These are phyloP conservation scores for Gadus macrocephalus DNA, from an alignment of 2,113 vertebrate species.

Conservation along the genomic window DNA sequence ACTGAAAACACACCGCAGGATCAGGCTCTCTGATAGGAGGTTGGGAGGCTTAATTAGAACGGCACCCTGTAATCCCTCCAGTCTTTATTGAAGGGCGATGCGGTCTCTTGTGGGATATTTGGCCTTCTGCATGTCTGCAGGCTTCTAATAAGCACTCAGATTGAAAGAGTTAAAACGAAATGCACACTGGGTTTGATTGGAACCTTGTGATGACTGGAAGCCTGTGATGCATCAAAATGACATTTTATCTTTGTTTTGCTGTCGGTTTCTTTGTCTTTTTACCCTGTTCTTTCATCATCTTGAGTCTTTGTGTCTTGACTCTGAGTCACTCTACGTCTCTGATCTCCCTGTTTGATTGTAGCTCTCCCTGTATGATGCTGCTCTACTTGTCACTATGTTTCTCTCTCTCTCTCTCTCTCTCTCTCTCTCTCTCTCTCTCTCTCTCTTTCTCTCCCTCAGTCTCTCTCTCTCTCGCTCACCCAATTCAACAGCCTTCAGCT, in stretches of 20 bases:
- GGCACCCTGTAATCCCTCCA: slow-evolving; percentile 39
- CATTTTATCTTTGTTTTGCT: too few species aligned
- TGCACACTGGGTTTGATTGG: slow-evolving; percentile 5
- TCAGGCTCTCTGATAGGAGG: slow-evolving; percentile 14
- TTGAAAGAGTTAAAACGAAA: slow-evolving; percentile 16
- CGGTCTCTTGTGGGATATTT: slow-evolving; percentile 34
- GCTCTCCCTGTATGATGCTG: too few species aligned
- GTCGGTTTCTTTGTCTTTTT: too few species aligned
- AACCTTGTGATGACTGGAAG: background rate
- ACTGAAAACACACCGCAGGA: slow-evolving; percentile 45
- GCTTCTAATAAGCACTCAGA: slow-evolving; percentile 31
- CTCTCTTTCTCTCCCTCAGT: background rate
- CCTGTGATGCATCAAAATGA: background rate
- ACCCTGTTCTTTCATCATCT: too few species aligned
- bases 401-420: background rate
- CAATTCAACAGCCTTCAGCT: background rate
- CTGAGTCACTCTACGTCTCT: too few species aligned
- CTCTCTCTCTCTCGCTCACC: background rate
- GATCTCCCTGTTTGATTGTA: too few species aligned
- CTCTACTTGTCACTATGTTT: too few species aligned
- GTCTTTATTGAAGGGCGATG: slow-evolving; percentile 38
- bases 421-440: background rate
- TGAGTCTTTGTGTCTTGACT: too few species aligned
- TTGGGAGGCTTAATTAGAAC: slow-evolving; percentile 36
- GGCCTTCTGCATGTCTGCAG: slow-evolving; percentile 36